A percentile compares a stretch with the other conserved stretches of the same genome.
Conservation (phyloP, 2,797 vertebrate genomes). For the Tachyglossus aculeatus region DNA sequence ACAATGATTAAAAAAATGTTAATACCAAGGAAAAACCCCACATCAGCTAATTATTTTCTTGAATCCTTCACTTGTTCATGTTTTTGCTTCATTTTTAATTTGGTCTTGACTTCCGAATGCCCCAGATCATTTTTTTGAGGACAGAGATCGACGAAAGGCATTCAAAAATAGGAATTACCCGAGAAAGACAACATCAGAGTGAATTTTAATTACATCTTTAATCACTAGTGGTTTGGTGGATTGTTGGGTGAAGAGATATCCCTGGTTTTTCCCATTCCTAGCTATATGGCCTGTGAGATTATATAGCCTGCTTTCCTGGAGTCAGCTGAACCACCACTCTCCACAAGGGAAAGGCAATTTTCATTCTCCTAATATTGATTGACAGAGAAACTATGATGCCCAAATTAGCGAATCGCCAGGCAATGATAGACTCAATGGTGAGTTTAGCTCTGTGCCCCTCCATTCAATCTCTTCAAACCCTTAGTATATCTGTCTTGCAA, state of each 20-base stretch:
- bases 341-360: rapidly evolving
- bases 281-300: background rate
- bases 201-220: background rate
- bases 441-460: background rate
- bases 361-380: background rate
- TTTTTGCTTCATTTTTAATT: slow-evolving; percentile 52
- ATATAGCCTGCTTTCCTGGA: rapidly evolving
- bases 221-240: background rate
- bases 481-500: background rate
- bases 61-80: slow-evolving; percentile 42
- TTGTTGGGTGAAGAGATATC: background rate
- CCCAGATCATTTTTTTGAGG: slow-evolving; percentile 22
- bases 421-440: background rate
- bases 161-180: background rate
- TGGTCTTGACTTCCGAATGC: slow-evolving; percentile 34
- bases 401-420: background rate
- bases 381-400: background rate
- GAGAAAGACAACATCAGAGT: background rate
- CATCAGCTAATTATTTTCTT: slow-evolving; percentile 59
- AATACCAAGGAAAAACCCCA: background rate
- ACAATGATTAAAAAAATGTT: slow-evolving; percentile 35
- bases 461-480: background rate
- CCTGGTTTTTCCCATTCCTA: background rate
- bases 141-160: background rate
- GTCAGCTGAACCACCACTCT: background rate